Percentiles rank a stretch among this genome's conserved stretches.
Evolutionary conservation across 2,113 vertebrate genomes (phyloP).

Genomic region (Trichechus manatus): DNA sequence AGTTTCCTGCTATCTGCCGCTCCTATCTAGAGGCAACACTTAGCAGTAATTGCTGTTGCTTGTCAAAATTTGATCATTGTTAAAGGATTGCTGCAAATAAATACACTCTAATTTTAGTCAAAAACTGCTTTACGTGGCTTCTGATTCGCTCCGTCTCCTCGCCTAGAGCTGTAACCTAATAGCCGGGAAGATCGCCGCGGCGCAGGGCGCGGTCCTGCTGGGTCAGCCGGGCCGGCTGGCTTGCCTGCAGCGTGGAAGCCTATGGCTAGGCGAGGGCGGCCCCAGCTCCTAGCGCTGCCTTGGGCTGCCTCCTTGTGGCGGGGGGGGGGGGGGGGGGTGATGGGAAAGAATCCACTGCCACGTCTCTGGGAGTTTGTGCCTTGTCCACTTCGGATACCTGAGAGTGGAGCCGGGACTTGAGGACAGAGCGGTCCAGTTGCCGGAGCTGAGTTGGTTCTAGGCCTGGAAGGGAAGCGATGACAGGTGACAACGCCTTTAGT

Average conservation of each 20-base stretch:
- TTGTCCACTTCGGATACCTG: not conserved
- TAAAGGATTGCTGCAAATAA: constrained; percentile 89
- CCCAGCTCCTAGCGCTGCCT: not conserved
- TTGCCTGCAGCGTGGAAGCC: not conserved
- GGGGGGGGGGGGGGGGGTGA: not conserved
- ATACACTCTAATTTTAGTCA: constrained; percentile 87
- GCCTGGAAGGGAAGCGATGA: not conserved
- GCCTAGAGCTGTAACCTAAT: constrained; percentile 59
- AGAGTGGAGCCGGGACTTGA: not conserved
- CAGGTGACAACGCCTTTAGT: constrained; percentile 55
- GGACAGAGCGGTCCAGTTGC: not conserved
- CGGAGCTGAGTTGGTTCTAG: not conserved
- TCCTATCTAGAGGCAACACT: constrained; percentile 90
- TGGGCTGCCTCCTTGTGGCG: not conserved
- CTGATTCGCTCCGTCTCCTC: constrained; percentile 73
- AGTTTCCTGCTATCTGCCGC: constrained; percentile 86
- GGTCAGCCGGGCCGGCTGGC: not conserved
- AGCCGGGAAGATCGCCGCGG: constrained; percentile 65
- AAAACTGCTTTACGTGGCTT: constrained; percentile 81
- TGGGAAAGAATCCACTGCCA: not conserved
- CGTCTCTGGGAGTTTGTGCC: too few relatives aligned
- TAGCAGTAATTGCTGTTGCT: constrained; percentile 88
- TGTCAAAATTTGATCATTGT: constrained; percentile 87
- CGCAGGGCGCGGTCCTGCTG: not conserved
- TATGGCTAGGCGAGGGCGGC: not conserved